Evolutionary conservation across 2,888 invertebrate genomes (phyloP).

Genomic region (Trachelus stipa): DNA sequence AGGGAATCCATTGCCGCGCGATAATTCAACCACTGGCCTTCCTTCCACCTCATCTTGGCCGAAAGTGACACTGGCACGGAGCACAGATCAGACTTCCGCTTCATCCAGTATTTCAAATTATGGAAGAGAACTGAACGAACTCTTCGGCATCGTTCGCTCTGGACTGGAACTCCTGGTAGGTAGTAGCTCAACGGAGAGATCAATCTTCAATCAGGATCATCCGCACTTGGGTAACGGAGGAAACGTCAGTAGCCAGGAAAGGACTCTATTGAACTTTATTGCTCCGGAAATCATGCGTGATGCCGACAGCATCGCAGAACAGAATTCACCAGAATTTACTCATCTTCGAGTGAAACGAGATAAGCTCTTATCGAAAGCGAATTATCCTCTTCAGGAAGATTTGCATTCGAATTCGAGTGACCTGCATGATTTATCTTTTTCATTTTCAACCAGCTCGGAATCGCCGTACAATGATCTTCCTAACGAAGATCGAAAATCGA

Average conservation of each 20-base stretch:
- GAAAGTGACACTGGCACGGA: too few species aligned
- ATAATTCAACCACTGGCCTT: too few species aligned
- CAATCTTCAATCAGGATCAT: not conserved
- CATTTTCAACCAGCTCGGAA: conserved; percentile 11
- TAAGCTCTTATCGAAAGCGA: not conserved
- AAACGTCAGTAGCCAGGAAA: conserved; percentile 3
- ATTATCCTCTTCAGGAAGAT: too few species aligned
- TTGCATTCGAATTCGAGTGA: conserved; percentile 17
- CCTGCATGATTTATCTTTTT: conserved; percentile 25
- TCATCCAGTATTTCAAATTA: too few species aligned
- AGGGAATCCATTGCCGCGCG: too few species aligned
- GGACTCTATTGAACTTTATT: conserved; percentile 24
- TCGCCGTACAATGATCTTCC: conserved; percentile 11
- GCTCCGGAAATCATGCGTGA: conserved; percentile 26
- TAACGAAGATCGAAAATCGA: conserved; percentile 10
- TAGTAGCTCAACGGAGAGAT: too few species aligned
- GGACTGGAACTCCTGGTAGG: too few species aligned
- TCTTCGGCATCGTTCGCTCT: too few species aligned
- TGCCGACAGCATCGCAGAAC: conserved; percentile 17
- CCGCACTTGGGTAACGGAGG: not conserved
- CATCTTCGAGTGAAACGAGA: conserved; percentile 34
- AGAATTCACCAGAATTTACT: not conserved
- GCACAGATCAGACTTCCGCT: too few species aligned
- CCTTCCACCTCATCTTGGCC: too few species aligned
- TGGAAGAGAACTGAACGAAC: too few species aligned